Evolutionary conservation across 2,797 vertebrate species (phyloP).

Genomic region (Poeciliopsis turneri): DNA sequence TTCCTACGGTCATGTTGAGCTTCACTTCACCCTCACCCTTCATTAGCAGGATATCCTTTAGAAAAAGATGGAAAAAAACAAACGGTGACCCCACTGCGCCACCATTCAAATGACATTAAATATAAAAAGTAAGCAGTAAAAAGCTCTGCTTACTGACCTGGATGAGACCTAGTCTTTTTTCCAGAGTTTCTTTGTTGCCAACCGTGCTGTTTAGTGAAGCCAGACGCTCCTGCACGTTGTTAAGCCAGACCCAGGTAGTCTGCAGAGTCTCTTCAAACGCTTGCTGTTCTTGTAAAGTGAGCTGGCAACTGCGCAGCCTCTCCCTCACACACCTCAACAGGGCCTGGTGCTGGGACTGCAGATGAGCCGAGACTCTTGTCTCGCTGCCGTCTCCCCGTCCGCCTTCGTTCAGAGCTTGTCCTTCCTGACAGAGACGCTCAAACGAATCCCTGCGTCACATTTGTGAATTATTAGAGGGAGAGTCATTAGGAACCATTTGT

Average conservation of each 20-base stretch:
- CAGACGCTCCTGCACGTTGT: constrained; percentile 86
- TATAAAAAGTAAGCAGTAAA: not conserved
- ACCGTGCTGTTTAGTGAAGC: constrained; percentile 85
- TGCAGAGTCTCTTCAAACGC: constrained; percentile 91
- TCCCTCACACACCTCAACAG: constrained; percentile 86
- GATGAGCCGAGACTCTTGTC: constrained; percentile 85
- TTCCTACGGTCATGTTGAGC: constrained; percentile 95
- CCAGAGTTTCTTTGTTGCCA: constrained; percentile 89
- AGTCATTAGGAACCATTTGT: not conserved
- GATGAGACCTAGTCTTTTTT: constrained; percentile 87
- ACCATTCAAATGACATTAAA: not conserved
- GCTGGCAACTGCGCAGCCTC: constrained; percentile 85
- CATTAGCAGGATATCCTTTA: constrained; percentile 93
- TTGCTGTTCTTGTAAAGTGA: constrained; percentile 93
- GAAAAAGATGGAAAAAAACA: constrained; percentile 5
- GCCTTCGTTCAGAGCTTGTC: constrained; percentile 88
- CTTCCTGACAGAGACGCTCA: constrained; percentile 89
- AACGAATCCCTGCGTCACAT: constrained; percentile 87
- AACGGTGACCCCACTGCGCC: not conserved
- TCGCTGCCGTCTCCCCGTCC: constrained; percentile 87
- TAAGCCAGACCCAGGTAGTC: constrained; percentile 90
- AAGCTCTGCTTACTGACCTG: constrained; percentile 82
- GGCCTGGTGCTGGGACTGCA: constrained; percentile 89
- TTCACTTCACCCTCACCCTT: constrained; percentile 97
- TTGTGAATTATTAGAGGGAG: not conserved